These are phyloP conservation scores for Acromyrmex charruanus DNA, from an alignment of 1,140 invertebrate genomes.

Conservation along the genomic window DNA sequence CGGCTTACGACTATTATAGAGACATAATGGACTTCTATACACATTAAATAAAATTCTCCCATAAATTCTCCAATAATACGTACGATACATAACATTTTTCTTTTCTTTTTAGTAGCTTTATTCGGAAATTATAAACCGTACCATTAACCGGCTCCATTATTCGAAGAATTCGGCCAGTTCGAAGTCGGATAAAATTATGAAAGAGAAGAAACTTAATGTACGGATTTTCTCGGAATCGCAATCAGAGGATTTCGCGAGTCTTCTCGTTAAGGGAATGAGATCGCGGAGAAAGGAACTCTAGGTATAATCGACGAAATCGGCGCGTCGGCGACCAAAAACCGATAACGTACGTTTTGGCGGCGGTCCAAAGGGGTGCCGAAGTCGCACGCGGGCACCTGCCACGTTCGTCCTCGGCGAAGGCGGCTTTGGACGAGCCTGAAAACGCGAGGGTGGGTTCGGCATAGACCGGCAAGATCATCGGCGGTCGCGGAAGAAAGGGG, in stretches of 20 bases:
- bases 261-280: constrained; percentile 58
- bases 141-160: background rate
- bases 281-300: constrained; percentile 65
- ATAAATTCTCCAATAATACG: background rate
- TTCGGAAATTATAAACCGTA: background rate
- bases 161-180: background rate
- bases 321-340: constrained; percentile 29
- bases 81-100: background rate
- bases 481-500: constrained; percentile 72
- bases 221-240: background rate
- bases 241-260: background rate
- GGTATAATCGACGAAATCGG: constrained; percentile 15
- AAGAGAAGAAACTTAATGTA: background rate
- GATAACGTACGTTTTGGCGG: constrained; percentile 35
- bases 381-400: constrained; percentile 61
- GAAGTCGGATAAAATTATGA: background rate
- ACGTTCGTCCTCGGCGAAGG: constrained; percentile 44
- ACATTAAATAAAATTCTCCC: background rate
- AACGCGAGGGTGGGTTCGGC: constrained; percentile 49
- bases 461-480: constrained; percentile 66
- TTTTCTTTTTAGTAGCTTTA: background rate
- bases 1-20: too few species aligned
- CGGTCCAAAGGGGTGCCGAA: constrained; percentile 27
- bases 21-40: background rate
- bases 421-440: constrained; percentile 47